phyloP scores from a whole-genome alignment of 2,113 vertebrate genomes.

The Lasiurus cinereus region DNA sequence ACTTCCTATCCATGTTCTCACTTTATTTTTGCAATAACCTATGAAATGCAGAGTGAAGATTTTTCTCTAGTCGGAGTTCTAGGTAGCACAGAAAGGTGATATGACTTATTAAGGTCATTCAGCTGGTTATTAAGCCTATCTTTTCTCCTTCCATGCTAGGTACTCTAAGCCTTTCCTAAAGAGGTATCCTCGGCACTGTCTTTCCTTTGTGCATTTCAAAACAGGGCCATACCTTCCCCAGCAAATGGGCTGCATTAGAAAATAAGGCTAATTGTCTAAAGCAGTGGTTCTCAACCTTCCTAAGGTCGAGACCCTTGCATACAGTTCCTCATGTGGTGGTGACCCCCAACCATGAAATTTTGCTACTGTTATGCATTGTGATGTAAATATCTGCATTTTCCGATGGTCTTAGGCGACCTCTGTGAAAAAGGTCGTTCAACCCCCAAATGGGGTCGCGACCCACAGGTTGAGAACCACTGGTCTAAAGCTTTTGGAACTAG shows the following conservation, averaged over 20 bases:
- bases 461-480: too few species aligned
- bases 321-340: too few species aligned
- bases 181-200: neutral
- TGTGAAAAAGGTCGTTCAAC: too few species aligned
- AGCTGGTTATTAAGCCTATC: neutral
- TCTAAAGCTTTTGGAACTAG: neutral
- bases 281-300: neutral
- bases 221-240: neutral
- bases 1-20: neutral
- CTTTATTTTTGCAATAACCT: neutral
- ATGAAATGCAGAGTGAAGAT: neutral
- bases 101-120: neutral
- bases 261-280: constrained; percentile 13
- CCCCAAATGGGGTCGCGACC: too few species aligned
- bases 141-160: neutral
- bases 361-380: too few species aligned
- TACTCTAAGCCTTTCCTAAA: neutral
- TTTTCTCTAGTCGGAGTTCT: neutral
- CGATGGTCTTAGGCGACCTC: too few species aligned
- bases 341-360: too few species aligned
- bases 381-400: too few species aligned
- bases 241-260: constrained; percentile 1
- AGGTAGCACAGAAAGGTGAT: neutral
- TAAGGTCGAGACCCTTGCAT: too few species aligned
- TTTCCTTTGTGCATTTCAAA: neutral